A percentile compares a stretch with the other conserved stretches of the same genome.
These are phyloP conservation scores for Porites evermanni DNA, from an alignment of 92 coral and sea anemone species.

Conservation along the genomic window DNA sequence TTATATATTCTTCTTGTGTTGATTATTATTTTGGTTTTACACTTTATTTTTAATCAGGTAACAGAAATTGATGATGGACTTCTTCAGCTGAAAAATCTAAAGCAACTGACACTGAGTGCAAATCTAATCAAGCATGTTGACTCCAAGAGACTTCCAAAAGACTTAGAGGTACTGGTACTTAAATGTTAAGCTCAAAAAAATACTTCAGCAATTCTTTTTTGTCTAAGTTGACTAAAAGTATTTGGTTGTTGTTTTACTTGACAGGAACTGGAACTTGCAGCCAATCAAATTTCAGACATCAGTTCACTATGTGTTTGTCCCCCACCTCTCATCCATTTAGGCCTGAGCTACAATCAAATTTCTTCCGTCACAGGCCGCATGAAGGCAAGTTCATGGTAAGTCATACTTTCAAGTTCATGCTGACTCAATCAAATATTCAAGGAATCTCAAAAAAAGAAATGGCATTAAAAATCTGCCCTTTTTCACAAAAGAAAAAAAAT, in stretches of 20 bases:
- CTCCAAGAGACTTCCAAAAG: conserved; percentile 85
- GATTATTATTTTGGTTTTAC: not conserved
- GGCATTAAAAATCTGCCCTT: not conserved
- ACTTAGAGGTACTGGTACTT: conserved; percentile 71
- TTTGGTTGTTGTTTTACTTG: not conserved
- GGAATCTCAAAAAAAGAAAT: not conserved
- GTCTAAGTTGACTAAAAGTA: not conserved
- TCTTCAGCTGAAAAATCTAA: conserved; percentile 81
- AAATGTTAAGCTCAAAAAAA: too few relatives aligned
- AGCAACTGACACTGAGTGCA: conserved; percentile 86
- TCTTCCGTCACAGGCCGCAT: conserved; percentile 77
- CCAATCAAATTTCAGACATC: conserved; percentile 87
- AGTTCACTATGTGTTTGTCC: conserved; percentile 77
- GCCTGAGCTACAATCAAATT: conserved; percentile 87
- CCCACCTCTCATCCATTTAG: conserved; percentile 94
- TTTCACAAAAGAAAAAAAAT: too few relatives aligned
- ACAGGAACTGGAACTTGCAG: conserved; percentile 95
- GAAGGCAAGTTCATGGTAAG: conserved; percentile 83
- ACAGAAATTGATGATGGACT: conserved; percentile 93
- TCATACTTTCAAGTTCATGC: not conserved
- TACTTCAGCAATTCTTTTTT: too few relatives aligned
- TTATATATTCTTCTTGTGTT: not conserved
- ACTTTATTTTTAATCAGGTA: conserved; percentile 56
- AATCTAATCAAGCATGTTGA: conserved; percentile 82
- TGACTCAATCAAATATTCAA: not conserved